A percentile compares a stretch with the other conserved stretches of the same genome.
Conservation (phyloP, 2,797 vertebrate species). For the Euphonia xanthogaster region DNA sequence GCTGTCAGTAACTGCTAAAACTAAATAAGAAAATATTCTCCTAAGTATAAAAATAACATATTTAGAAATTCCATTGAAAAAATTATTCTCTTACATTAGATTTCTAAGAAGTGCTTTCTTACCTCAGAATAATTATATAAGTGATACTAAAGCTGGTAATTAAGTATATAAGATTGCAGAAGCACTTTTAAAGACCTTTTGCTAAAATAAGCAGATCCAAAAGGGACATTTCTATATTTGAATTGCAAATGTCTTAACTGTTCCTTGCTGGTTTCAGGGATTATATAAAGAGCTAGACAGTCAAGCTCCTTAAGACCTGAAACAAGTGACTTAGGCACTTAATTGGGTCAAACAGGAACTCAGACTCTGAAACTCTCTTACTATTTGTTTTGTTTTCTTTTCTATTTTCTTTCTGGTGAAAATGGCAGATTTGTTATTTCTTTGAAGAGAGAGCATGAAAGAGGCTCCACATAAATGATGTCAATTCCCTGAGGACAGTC, state of each 20-base stretch:
- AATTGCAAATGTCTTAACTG: neutral
- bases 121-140: neutral
- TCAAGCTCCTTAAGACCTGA: neutral
- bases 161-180: neutral
- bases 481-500: neutral
- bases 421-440: neutral
- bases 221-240: neutral
- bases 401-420: neutral
- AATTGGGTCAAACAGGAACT: neutral
- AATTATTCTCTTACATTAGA: neutral
- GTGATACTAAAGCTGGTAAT: neutral
- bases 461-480: neutral
- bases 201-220: neutral
- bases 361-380: rapidly evolving
- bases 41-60: neutral
- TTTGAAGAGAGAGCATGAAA: neutral
- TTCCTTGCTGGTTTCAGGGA: neutral
- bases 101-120: neutral
- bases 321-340: neutral
- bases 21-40: neutral
- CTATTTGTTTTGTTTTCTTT: neutral
- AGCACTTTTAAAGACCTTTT: neutral
- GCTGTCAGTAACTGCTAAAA: neutral
- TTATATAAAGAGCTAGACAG: neutral
- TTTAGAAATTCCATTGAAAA: neutral